Evolutionary conservation across 1,140 invertebrate species (phyloP), one percentile per base, ranked within the genome.

Genomic region (Drosophila auraria): DNA sequence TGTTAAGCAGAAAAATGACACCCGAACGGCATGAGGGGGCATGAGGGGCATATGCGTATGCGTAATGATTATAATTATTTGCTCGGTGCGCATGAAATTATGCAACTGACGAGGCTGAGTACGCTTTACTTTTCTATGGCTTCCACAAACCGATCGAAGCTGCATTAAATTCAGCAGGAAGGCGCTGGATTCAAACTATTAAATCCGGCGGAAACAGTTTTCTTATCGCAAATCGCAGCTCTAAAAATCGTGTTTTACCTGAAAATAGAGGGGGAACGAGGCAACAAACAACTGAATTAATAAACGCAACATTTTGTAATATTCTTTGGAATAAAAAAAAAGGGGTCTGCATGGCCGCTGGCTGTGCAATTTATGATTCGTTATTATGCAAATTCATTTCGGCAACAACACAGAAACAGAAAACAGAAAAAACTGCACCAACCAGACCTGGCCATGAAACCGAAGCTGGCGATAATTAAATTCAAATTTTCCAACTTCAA

Each of bases 41-140:
- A 8, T 9, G 25, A 51, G 33, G 33, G 27, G 44, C 50, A 47
- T 54, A 64, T 60, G 60, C 76, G 68, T 73, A 74, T 87, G 77
- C 68, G 68, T 81, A 89, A 84, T 84, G 57, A 78, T 84, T 72
- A 77, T 79, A 74, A 87, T 87, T 87, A 89, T 82, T 84, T 89
- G 84, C 84, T 90, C 74, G 62, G 65, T 84, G 86, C 86, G 86
- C 86, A 81, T 77, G 86, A 80, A 82, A 90, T 89, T 89, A 90
- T 89, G 84, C 84, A 89, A 86, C 74, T 69, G 74, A 57, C 50
- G 77, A 47, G 54, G 79, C 42, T 20, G 20, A 20, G 20, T 63
- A 65, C 56, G 47, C 36, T 54, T 73, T 27, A 33, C 64, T 61
- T 74, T 65, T 74, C 14, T 72, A 62, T 58, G 72, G 75, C 53